Evolutionary conservation across 2,888 invertebrate species (phyloP), one percentile per base, ranked within the genome.

Genomic region (Temnothorax unifasciatus): DNA sequence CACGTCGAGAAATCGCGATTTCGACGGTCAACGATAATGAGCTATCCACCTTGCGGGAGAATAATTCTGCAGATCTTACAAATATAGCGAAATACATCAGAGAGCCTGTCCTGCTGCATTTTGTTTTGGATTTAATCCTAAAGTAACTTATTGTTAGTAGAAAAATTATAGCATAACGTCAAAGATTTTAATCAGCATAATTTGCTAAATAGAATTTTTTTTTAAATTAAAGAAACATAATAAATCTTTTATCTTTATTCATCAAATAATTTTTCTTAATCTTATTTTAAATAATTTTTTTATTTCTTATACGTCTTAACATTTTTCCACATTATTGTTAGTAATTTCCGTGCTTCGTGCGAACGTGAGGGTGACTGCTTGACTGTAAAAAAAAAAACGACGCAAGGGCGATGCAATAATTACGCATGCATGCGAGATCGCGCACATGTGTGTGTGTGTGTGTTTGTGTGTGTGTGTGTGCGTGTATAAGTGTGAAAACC

Each of bases 341-440:
- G n/a, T 52, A 47, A 71, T 59, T 77, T 87, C 83, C 81, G 83
- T 87, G 84, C 82, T 85, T 75, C 86, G 90, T 81, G 83, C 41
- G 79, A 50, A 68, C 25, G 11, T n/a, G 52, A 82, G 61, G 13
- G 44, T 82, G 63, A 82, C 64, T 77, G 82, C 71, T 79, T 71
- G 71, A 59, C 18, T 71, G 57, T 79, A 79, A 79, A 79, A 79
- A 59, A 41, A 59, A 41, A 41, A 38, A 8, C 38, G 34, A 79
- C 54, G 73, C 21, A 47, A 81, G 25, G 25, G 59, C 73, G 25
- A 59, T 59, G 73, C 79, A 73, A 81, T 81, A 81, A 73, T 73
- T 73, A 81, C 47, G 54, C 74, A 73, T 59, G 71, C 71, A 79
- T 81, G 73, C 79, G 59, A 81, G 47, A 81, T 21, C 21, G 21